Conservation (phyloP, 2,113 vertebrate genomes). For the Bucco capensis region DNA sequence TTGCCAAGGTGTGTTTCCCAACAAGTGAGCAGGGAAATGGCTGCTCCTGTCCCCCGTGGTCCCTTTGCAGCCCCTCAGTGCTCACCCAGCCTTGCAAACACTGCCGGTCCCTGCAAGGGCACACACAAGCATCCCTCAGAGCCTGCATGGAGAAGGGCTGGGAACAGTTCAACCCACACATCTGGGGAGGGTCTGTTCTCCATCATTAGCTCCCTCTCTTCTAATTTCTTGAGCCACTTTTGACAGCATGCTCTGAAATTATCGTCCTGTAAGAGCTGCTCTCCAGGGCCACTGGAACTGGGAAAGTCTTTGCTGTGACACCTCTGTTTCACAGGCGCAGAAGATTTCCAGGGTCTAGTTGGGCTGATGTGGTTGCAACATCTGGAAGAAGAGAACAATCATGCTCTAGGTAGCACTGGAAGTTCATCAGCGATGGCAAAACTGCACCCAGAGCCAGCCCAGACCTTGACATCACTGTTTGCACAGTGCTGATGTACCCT, state of each 20-base stretch:
- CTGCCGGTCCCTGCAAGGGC: rapidly evolving
- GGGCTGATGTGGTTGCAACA: slow-evolving; percentile 12
- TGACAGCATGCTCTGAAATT: background rate
- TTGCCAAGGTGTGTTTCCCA: background rate
- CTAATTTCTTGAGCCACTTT: background rate
- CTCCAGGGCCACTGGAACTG: slow-evolving; percentile 37
- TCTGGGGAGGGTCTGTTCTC: background rate
- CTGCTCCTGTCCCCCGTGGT: rapidly evolving
- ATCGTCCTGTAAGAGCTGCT: slow-evolving; percentile 35
- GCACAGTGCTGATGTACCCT: rapidly evolving
- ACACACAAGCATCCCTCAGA: background rate
- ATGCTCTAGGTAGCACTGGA: background rate
- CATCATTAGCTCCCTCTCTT: background rate
- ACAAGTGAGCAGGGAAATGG: background rate
- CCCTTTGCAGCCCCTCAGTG: rapidly evolving
- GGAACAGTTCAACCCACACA: background rate
- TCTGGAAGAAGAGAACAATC: slow-evolving; percentile 55
- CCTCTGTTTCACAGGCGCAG: background rate
- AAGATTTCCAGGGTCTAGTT: slow-evolving; percentile 34
- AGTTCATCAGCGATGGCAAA: background rate
- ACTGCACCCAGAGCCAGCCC: background rate
- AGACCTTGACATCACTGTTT: rapidly evolving
- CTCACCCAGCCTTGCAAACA: background rate
- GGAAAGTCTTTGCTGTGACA: slow-evolving; percentile 18
- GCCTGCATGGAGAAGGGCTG: background rate